Evolutionary conservation across 2,113 vertebrate genomes (phyloP).

Genomic region (Regulus satrapa): DNA sequence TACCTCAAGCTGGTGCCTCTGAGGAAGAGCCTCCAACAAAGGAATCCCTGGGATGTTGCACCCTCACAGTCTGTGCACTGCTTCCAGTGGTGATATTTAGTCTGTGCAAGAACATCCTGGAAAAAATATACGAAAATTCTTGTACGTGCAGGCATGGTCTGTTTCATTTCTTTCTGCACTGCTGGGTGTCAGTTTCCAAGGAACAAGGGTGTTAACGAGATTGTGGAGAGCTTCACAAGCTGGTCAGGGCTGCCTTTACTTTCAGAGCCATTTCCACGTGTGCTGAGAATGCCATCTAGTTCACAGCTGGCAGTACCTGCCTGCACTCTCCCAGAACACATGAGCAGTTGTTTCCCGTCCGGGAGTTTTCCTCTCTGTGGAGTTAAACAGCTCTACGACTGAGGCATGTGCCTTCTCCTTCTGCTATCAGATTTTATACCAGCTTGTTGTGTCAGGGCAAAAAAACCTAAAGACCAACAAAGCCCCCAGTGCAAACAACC

Average conservation of each 20-base stretch:
- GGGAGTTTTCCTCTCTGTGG: neutral
- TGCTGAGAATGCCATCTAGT: neutral
- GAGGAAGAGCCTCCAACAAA: neutral
- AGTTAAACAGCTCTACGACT: neutral
- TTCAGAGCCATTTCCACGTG: neutral
- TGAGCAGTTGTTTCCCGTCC: neutral
- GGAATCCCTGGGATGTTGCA: neutral
- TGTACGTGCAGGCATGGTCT: neutral
- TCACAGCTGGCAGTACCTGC: neutral
- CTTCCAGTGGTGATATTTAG: neutral
- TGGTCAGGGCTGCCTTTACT: neutral
- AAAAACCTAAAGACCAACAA: neutral
- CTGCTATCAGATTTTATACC: neutral
- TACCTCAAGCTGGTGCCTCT: neutral
- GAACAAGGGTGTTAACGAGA: neutral
- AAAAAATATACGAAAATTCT: neutral
- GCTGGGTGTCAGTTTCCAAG: neutral
- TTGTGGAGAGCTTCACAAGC: neutral
- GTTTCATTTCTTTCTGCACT: neutral
- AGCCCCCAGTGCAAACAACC: neutral
- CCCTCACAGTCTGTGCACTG: neutral
- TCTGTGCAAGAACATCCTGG: neutral
- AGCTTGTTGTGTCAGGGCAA: neutral
- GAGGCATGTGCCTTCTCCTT: neutral
- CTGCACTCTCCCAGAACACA: neutral